Percentiles rank a stretch among this genome's conserved stretches.
Conservation (phyloP, 2,113 vertebrate genomes). For the Megalops atlanticus region DNA sequence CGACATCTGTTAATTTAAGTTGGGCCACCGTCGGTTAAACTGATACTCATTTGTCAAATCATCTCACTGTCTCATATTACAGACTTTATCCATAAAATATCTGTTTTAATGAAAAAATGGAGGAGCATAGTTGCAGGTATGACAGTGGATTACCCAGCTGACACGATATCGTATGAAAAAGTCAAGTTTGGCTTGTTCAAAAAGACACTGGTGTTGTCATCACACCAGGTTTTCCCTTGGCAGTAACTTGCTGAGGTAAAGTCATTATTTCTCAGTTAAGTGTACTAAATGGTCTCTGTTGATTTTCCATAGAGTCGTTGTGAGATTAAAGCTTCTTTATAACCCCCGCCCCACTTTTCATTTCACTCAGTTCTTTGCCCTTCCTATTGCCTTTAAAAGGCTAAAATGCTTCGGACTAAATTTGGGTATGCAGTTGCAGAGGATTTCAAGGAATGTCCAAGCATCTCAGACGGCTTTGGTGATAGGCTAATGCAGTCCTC, state of each 20-base stretch:
- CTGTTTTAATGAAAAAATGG: neutral
- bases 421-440: conserved; percentile 92
- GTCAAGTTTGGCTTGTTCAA: too few relatives aligned
- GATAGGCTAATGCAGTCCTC: conserved; percentile 59
- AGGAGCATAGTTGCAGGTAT: neutral
- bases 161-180: too few relatives aligned
- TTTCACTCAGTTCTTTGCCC: conserved; percentile 72
- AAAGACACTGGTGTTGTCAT: too few relatives aligned
- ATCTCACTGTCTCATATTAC: neutral
- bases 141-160: neutral
- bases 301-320: neutral
- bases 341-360: conserved; percentile 52
- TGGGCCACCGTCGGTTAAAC: too few relatives aligned
- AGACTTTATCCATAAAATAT: neutral
- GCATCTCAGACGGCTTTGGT: conserved; percentile 79
- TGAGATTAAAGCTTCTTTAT: too few relatives aligned
- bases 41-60: too few relatives aligned
- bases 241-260: too few relatives aligned
- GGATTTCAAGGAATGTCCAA: conserved; percentile 95
- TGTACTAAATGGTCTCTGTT: neutral
- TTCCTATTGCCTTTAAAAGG: conserved; percentile 95
- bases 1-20: neutral
- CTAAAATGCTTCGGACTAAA: conserved; percentile 88
- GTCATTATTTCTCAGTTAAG: too few relatives aligned
- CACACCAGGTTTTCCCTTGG: too few relatives aligned